Evolutionary conservation across 2,113 vertebrate species (phyloP), one percentile per base, ranked within the genome.

Genomic region (Tragelaphus imberbis): DNA sequence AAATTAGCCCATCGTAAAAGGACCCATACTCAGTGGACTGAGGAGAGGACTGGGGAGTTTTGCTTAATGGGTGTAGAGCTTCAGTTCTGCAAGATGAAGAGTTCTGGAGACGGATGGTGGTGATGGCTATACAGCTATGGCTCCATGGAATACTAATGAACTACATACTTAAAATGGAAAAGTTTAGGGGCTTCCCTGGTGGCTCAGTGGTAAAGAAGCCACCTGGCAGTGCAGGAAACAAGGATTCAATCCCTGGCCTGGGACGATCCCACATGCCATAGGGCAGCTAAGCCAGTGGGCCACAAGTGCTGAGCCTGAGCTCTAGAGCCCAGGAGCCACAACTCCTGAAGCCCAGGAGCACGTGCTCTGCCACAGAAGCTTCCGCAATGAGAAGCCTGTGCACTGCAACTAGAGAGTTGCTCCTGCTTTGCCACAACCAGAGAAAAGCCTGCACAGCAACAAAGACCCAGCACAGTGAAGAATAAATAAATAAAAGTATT

Each of bases 261-360:
- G n/a, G 68, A 71, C 23, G 19, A 71, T 40, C n/a, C 68, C 68
- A 71, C 68, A 23, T 40, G 68, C n/a, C 68, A 71, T n/a, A 36
- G n/a, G 3, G 68, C 68, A 23, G 12, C 68, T 71, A 36, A 71
- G 19, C 68, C 65, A 36, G 65, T 6, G 65, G 65, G 65, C n/a
- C 19, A 1, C n/a, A 71, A 71, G 5, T 1, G 12, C n/a, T 6
- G 19, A 40, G 68, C n/a, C n/a, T 71, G 68, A 71, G 68, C n/a
- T 23, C 68, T 23, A 5, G n/a, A 9, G 68, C 68, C 68, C 9
- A 2, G 19, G 68, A 23, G 68, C 68, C 68, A 2, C 9, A 11
- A 6, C n/a, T 2, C 0, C 65, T 2, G 65, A 12, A 36, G n/a
- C n/a, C 9, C 65, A 3, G 21, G 71, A 44, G 21, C 5, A 6